Percentiles rank a stretch among this genome's conserved stretches.
Evolutionary conservation across 1,140 invertebrate genomes (phyloP).

Genomic region (Polypedilum pembai): DNA sequence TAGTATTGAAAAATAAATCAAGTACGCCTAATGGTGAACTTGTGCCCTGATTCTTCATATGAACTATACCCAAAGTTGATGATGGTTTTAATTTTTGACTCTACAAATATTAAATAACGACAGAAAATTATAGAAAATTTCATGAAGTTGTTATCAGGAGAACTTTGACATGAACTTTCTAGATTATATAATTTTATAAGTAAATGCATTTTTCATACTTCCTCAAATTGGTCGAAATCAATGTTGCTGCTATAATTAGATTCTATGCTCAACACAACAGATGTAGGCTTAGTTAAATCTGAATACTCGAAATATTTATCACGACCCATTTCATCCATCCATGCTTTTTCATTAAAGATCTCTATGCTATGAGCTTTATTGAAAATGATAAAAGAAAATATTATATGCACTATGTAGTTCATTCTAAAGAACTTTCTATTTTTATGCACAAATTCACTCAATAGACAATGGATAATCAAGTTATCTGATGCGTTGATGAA

Average conservation of each 20-base stretch:
- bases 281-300: neutral
- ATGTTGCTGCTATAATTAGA: neutral
- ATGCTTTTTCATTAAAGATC: neutral
- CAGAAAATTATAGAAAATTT: neutral
- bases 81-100: neutral
- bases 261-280: neutral
- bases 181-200: neutral
- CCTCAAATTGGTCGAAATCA: neutral
- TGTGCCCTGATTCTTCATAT: neutral
- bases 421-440: too few relatives aligned
- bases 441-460: too few relatives aligned
- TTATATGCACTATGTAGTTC: too few relatives aligned
- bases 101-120: neutral
- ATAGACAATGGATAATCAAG: too few relatives aligned
- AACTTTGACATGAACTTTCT: neutral
- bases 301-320: neutral
- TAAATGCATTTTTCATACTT: neutral
- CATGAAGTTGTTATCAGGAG: neutral
- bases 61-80: neutral
- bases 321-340: neutral
- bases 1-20: neutral
- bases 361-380: neutral
- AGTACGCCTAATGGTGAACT: neutral
- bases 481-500: too few relatives aligned
- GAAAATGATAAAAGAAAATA: too few relatives aligned